Evolutionary conservation across 53 echinoderm and acorn worm species (phyloP).

Genomic region (Patiria pectinifera): DNA sequence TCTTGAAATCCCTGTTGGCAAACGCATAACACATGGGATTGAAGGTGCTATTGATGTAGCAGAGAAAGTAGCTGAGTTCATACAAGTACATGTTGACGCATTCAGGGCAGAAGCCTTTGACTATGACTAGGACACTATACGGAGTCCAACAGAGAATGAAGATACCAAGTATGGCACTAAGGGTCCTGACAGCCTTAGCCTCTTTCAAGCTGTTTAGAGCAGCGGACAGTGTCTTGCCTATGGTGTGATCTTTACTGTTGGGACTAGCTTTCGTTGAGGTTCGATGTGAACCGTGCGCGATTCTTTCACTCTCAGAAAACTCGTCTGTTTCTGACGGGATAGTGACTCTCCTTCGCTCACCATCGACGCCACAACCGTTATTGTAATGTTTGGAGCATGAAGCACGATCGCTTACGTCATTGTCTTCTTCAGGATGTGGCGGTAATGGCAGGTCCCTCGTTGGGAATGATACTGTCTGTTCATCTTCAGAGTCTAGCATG

Average conservation of each 20-base stretch:
- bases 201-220: conserved; percentile 84
- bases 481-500: conserved; percentile 80
- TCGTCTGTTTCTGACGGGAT: conserved; percentile 51
- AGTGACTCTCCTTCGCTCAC: conserved; percentile 52
- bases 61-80: conserved; percentile 86
- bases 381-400: conserved; percentile 71
- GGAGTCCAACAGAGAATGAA: conserved; percentile 97
- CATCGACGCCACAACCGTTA: conserved; percentile 63
- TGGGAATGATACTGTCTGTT: conserved; percentile 72
- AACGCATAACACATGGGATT: conserved; percentile 93
- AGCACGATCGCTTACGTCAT: conserved; percentile 31
- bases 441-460: conserved; percentile 49
- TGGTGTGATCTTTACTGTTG: conserved; percentile 82
- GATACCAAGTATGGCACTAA: conserved; percentile 87
- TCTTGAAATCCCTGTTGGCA: conserved; percentile 85
- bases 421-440: conserved; percentile 52
- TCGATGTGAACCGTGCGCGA: conserved; percentile 24
- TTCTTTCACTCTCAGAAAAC: conserved; percentile 25
- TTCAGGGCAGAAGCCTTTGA: conserved; percentile 71
- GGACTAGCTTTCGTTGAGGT: conserved; percentile 52
- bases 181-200: conserved; percentile 87
- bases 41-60: conserved; percentile 94
- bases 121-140: conserved; percentile 89
- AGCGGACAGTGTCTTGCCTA: conserved; percentile 84
- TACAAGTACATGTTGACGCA: conserved; percentile 78